Evolutionary conservation across 2,888 invertebrate genomes (phyloP).

Genomic region (Trypoxylon attenuatum): DNA sequence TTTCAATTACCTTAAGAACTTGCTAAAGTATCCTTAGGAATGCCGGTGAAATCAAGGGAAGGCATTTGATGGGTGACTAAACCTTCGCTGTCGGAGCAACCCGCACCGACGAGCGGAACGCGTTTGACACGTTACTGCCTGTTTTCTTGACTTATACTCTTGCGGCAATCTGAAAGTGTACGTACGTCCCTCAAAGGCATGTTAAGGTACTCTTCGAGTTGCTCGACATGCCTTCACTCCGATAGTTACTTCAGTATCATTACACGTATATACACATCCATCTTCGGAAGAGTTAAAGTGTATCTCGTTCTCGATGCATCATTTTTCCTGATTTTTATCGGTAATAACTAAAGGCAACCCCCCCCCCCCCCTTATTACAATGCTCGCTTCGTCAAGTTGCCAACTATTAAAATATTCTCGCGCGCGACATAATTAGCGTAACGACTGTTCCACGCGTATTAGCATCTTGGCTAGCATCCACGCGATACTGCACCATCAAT

Average conservation of each 20-base stretch:
- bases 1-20: conserved; percentile 3
- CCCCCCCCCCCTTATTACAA: too few species aligned
- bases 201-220: conserved; percentile 62
- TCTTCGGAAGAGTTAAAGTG: conserved; percentile 22
- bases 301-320: conserved; percentile 3
- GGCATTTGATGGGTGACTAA: conserved; percentile 42
- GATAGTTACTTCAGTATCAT: conserved; percentile 59
- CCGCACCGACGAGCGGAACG: conserved; percentile 53
- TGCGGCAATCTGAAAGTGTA: conserved; percentile 50
- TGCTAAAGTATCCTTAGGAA: not conserved
- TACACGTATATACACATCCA: conserved; percentile 49
- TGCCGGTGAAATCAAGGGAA: conserved; percentile 8
- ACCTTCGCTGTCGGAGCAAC: conserved; percentile 48
- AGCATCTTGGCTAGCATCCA: too few species aligned
- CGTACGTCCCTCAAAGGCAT: conserved; percentile 69
- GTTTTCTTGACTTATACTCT: conserved; percentile 66
- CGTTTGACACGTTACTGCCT: conserved; percentile 66
- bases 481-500: too few species aligned
- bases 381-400: too few species aligned
- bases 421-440: too few species aligned
- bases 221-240: conserved; percentile 49
- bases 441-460: too few species aligned
- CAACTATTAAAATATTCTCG: too few species aligned
- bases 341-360: too few species aligned
- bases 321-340: not conserved